Percentiles rank a stretch among this genome's conserved stretches.
These are phyloP conservation scores for Nicator chloris DNA, from an alignment of 2,113 vertebrate genomes.

Conservation along the genomic window DNA sequence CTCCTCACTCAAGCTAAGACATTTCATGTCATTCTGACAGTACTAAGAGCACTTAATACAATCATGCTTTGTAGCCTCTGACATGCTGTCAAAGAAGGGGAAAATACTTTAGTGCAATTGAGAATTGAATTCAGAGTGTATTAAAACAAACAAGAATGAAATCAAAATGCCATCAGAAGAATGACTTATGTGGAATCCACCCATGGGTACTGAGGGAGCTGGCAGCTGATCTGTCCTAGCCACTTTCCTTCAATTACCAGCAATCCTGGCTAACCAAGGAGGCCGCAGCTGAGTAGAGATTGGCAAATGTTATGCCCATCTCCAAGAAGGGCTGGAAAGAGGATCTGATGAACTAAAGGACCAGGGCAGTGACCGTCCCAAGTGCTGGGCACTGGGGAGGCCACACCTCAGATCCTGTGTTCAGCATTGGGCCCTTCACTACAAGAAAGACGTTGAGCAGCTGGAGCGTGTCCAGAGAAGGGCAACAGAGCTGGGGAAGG, in stretches of 20 bases:
- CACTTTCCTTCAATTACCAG: not conserved
- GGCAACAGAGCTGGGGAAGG: not conserved
- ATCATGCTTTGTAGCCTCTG: not conserved
- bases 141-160: slow-evolving; percentile 12
- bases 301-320: not conserved
- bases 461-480: not conserved
- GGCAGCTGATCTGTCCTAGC: not conserved
- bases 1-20: not conserved
- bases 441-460: too few relatives aligned
- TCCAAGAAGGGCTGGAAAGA: not conserved
- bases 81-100: not conserved
- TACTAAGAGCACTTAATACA: not conserved
- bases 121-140: not conserved
- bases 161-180: not conserved
- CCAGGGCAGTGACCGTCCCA: not conserved
- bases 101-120: not conserved
- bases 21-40: not conserved
- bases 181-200: not conserved
- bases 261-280: not conserved
- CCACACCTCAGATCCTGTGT: not conserved
- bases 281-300: not conserved
- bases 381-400: not conserved
- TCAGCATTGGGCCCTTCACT: not conserved
- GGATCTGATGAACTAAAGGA: not conserved
- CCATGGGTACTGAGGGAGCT: not conserved